phyloP scores from a whole-genome alignment of 2,113 vertebrate species.

The Bungarus multicinctus region DNA sequence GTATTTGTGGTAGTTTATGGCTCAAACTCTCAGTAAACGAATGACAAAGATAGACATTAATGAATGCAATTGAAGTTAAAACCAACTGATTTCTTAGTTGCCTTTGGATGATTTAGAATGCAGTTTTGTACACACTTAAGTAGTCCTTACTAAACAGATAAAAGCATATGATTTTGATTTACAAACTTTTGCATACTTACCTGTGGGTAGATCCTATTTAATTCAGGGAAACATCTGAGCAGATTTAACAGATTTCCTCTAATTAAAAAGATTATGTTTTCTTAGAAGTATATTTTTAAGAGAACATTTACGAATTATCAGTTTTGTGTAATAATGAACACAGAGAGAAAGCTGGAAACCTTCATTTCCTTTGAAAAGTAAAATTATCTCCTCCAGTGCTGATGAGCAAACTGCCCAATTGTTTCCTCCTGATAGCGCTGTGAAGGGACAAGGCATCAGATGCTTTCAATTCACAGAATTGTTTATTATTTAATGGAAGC shows the following conservation, averaged over 20 bases:
- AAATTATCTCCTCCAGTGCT: no score
- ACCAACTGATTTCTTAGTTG: background rate
- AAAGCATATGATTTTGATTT: background rate
- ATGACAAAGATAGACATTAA: background rate
- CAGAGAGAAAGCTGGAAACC: background rate
- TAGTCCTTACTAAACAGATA: background rate
- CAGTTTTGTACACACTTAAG: background rate
- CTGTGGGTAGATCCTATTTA: background rate
- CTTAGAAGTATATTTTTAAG: background rate
- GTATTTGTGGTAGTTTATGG: background rate
- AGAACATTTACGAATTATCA: background rate
- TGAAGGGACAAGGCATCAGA: background rate
- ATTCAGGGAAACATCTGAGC: background rate
- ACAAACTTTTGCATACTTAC: background rate
- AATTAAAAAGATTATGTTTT: background rate
- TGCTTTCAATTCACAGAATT: background rate
- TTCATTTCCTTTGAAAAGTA: background rate
- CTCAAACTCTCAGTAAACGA: background rate
- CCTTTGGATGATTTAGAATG: background rate
- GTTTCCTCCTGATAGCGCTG: background rate
- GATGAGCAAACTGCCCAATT: background rate
- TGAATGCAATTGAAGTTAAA: background rate
- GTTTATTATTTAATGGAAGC: conserved; percentile 13
- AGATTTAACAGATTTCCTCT: background rate
- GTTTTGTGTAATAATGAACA: background rate